A percentile compares a stretch with the other conserved stretches of the same genome.
phyloP scores from a whole-genome alignment of 30 jellyfish, hydroid and myxozoan genomes.

The Hydractinia echinata region DNA sequence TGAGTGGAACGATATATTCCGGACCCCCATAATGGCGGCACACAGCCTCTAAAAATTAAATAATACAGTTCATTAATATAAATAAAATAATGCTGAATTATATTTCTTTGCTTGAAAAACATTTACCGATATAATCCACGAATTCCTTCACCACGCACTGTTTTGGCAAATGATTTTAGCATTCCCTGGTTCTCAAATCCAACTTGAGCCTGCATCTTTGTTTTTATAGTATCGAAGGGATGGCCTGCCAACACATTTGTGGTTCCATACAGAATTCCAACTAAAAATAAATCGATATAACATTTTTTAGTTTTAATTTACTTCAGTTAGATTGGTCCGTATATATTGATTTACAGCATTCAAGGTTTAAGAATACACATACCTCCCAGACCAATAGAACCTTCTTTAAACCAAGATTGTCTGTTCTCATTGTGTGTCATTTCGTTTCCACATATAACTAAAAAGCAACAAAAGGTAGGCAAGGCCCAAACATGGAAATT shows the following conservation, averaged over 20 bases:
- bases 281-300: conserved; percentile 19
- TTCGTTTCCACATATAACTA: not conserved
- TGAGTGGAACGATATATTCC: conserved; percentile 92
- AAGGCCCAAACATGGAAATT: no score
- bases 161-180: conserved; percentile 60
- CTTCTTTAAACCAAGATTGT: conserved; percentile 57
- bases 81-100: not conserved
- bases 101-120: not conserved
- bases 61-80: not conserved
- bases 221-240: conserved; percentile 85
- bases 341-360: not conserved
- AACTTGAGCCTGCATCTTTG: conserved; percentile 89
- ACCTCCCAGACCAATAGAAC: conserved; percentile 79
- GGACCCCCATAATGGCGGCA: conserved; percentile 95
- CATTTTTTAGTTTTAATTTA: not conserved
- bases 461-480: not conserved
- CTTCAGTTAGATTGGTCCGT: not conserved
- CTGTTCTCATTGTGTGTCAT: conserved; percentile 78
- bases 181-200: conserved; percentile 82
- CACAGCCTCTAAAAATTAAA: conserved; percentile 61
- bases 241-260: conserved; percentile 91
- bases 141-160: conserved; percentile 72
- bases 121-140: conserved; percentile 76
- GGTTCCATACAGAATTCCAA: conserved; percentile 79
- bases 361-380: not conserved